Conservation (phyloP, 2,888 invertebrate genomes). For the Eupsilia transversa region DNA sequence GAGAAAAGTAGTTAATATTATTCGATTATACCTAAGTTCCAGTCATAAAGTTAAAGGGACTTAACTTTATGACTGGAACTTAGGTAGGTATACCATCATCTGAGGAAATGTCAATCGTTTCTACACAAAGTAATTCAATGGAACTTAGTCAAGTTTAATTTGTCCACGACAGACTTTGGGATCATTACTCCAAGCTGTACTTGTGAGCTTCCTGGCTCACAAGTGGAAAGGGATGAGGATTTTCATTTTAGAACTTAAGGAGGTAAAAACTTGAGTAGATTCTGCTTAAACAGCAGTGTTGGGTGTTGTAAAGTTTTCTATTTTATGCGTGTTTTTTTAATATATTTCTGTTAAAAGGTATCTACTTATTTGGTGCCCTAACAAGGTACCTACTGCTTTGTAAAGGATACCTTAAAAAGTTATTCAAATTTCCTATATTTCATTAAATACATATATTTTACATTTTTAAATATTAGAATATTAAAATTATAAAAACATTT, state of each 20-base stretch:
- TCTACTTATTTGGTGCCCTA: neutral
- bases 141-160: slow-evolving; percentile 73
- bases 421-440: too few relatives aligned
- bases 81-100: slow-evolving; percentile 69
- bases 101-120: slow-evolving; percentile 67
- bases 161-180: slow-evolving; percentile 62
- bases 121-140: slow-evolving; percentile 76
- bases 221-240: slow-evolving; percentile 28
- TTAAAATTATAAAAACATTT: too few relatives aligned
- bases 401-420: neutral
- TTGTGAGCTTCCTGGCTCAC: slow-evolving; percentile 52
- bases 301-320: neutral
- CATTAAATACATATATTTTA: too few relatives aligned
- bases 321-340: neutral
- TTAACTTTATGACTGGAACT: too few relatives aligned
- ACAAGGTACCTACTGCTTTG: too few relatives aligned
- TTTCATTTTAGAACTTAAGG: slow-evolving; percentile 27
- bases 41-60: slow-evolving; percentile 54
- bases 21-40: slow-evolving; percentile 15
- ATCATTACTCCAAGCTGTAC: slow-evolving; percentile 60
- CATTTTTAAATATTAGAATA: too few relatives aligned
- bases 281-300: slow-evolving; percentile 18
- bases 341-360: neutral
- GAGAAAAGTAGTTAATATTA: slow-evolving; percentile 38
- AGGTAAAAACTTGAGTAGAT: slow-evolving; percentile 5